Conservation (phyloP, 1,140 invertebrate genomes). For the Meteorus sp. region DNA sequence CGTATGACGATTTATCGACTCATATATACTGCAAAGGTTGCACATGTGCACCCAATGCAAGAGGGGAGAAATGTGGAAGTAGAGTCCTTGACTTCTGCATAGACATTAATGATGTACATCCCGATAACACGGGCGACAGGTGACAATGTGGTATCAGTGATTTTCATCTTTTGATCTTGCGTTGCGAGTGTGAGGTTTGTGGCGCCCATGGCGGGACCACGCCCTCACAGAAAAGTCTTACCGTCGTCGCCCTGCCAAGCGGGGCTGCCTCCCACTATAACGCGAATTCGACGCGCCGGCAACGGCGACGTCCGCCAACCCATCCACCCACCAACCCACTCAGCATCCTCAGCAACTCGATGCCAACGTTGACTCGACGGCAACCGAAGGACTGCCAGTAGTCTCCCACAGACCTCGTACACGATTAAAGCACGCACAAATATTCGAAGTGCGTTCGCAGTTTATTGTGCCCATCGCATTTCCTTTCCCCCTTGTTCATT, state of each 20-base stretch:
- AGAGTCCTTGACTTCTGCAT: slow-evolving; percentile 6
- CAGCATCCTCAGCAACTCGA: slow-evolving; percentile 39
- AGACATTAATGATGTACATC: background rate
- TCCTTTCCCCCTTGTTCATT: background rate
- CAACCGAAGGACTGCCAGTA: slow-evolving; percentile 10
- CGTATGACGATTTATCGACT: too few species aligned
- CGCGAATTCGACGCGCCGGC: slow-evolving; percentile 22
- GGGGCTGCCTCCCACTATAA: background rate
- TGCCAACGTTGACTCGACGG: slow-evolving; percentile 31
- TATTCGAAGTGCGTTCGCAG: slow-evolving; percentile 3
- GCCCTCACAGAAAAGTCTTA: slow-evolving; percentile 44
- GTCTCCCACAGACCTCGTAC: slow-evolving; percentile 30
- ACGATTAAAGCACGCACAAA: background rate
- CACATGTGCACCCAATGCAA: too few species aligned
- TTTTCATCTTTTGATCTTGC: background rate
- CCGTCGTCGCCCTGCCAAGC: slow-evolving; percentile 28
- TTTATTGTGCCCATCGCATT: slow-evolving; percentile 2
- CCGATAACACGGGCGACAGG: background rate
- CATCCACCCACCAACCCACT: slow-evolving; percentile 31
- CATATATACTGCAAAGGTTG: too few species aligned
- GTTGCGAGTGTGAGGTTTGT: background rate
- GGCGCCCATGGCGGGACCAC: slow-evolving; percentile 37
- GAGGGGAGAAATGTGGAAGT: background rate
- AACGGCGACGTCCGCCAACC: slow-evolving; percentile 26
- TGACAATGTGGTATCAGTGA: background rate